Percentiles rank a stretch among this genome's conserved stretches.
Conservation (phyloP, 2,113 vertebrate species). For the Rhadina sibilatrix region DNA sequence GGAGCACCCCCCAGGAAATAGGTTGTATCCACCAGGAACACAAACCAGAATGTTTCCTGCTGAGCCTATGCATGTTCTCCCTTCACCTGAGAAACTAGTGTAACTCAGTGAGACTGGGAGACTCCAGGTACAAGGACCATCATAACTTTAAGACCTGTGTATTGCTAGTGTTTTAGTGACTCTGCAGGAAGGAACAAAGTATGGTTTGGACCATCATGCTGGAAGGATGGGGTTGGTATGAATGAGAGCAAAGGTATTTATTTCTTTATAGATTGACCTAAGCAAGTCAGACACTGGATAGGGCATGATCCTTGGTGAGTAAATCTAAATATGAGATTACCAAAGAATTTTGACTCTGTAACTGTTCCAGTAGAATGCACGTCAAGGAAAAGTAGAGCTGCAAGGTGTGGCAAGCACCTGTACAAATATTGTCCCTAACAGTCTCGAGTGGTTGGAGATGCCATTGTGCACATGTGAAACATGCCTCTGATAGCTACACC, state of each 20-base stretch:
- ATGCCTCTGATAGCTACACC: neutral
- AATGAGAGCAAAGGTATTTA: accelerated
- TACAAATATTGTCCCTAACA: neutral
- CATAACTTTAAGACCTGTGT: neutral
- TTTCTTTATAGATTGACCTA: neutral
- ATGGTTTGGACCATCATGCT: neutral
- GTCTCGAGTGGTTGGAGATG: neutral
- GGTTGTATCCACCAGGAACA: neutral
- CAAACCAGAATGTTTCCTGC: neutral
- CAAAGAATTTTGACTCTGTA: neutral
- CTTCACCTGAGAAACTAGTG: neutral
- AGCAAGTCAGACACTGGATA: neutral
- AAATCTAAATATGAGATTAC: neutral
- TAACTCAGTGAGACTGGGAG: neutral
- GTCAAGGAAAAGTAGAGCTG: neutral
- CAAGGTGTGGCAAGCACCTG: neutral
- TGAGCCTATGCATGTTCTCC: neutral
- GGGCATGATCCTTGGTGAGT: neutral
- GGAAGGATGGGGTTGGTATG: accelerated
- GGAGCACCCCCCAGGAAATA: neutral
- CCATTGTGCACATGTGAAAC: neutral
- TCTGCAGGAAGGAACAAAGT: neutral
- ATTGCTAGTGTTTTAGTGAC: neutral
- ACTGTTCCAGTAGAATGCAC: neutral
- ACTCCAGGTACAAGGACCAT: neutral